phyloP scores from a whole-genome alignment of 2,888 invertebrate genomes.

The Zelleria hepariella region DNA sequence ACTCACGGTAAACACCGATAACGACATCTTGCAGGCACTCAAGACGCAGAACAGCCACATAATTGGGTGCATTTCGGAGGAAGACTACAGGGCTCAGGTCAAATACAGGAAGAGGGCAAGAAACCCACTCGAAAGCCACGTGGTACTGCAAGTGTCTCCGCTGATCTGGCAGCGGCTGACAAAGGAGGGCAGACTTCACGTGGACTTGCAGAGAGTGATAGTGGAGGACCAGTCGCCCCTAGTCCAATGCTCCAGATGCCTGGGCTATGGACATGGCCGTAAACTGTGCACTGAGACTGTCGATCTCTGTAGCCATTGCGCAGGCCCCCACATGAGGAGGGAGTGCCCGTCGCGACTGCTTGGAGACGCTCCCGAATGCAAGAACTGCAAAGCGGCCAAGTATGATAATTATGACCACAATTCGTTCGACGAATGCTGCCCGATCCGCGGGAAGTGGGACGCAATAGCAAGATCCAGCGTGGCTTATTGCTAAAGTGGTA shows the following conservation, averaged over 20 bases:
- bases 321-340: conserved; percentile 11
- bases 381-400: conserved; percentile 10
- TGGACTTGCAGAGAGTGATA: background rate
- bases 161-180: too few species aligned
- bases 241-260: conserved; percentile 17
- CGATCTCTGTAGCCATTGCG: conserved; percentile 18
- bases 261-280: conserved; percentile 19
- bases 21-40: background rate
- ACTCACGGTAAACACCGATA: too few species aligned
- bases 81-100: background rate
- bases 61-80: too few species aligned
- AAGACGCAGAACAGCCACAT: background rate
- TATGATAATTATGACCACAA: background rate
- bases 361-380: conserved; percentile 7
- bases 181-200: conserved; percentile 7
- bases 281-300: conserved; percentile 13
- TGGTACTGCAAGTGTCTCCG: too few species aligned
- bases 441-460: conserved; percentile 16
- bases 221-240: too few species aligned
- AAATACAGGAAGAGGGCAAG: conserved; percentile 13
- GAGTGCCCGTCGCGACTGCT: conserved; percentile 5
- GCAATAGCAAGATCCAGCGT: conserved; percentile 14
- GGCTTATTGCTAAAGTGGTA: too few species aligned
- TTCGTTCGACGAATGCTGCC: conserved; percentile 12
- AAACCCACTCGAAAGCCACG: conserved; percentile 16